Base-by-base conservation (phyloP, 2,888 invertebrate species). In the Spodoptera littoralis region DNA sequence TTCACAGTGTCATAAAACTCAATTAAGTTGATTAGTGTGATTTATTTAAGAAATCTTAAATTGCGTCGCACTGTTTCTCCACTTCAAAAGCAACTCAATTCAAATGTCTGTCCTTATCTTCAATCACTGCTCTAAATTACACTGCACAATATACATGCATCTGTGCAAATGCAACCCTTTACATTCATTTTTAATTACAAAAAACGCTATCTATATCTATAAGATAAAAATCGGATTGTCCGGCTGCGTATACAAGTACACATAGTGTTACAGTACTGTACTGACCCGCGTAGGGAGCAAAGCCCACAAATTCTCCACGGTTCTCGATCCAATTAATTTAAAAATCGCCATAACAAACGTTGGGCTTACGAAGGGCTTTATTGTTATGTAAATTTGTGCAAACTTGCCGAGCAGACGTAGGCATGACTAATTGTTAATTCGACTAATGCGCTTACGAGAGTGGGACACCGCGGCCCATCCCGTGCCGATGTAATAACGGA, bases 401-500 rank as follows among this genome's bases (percentile, higher is more conserved):
- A 93, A 94, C 92, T 93, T 92, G 86, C 89, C 84, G 82, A 88
- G 84, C 92, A 92, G 92, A 90, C 92, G 86, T 88, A 88, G 93
- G 91, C 93, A 91, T 93, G 94, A 92, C 94, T 94, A 94, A 94
- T 94, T 94, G 93, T 93, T 94, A 93, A 94, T 94, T 93, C 92
- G 89, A 86, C 82, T 93, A 93, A 94, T 93, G 91, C 92, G 91
- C 92, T 93, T 92, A 93, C 86, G 81, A 85, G 84, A 86, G 87
- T 81, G 88, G 88, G 84, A 86, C 83, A 84, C 85, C 83, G 79
- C 81, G 77, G 74, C 80, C 79, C 80, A 80, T 83, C 83, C 83
- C 84, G 80, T 64, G 81, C 71, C 83, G 80, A 79, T 81, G 86
- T 87, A 84, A 85, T 88, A 81, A 80, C 64, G 84, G 85, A 84